A percentile compares a stretch with the other conserved stretches of the same genome.
These are phyloP conservation scores for Sprattus sprattus DNA, from an alignment of 2,113 vertebrate species.

Conservation along the genomic window DNA sequence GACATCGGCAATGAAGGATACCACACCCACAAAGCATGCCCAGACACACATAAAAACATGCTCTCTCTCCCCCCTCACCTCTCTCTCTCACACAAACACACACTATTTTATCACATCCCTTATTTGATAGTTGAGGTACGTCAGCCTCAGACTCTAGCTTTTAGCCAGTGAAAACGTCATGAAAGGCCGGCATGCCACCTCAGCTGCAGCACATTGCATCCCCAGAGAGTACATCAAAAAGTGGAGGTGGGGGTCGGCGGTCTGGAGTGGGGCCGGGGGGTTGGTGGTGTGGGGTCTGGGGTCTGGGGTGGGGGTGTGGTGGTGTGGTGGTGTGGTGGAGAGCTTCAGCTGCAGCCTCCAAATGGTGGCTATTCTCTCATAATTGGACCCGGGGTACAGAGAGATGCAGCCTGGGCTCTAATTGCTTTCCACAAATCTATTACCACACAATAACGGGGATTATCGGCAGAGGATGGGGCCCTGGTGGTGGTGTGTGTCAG, in stretches of 20 bases:
- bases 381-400: slow-evolving; percentile 50
- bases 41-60: not conserved
- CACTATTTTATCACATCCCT: not conserved
- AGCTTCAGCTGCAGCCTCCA: slow-evolving; percentile 43
- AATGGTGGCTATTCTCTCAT: slow-evolving; percentile 59
- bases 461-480: slow-evolving; percentile 37
- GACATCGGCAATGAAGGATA: not conserved
- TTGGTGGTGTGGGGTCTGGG: not conserved
- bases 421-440: slow-evolving; percentile 45
- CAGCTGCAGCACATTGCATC: slow-evolving; percentile 25
- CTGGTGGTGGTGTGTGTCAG: slow-evolving; percentile 31
- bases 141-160: slow-evolving; percentile 22
- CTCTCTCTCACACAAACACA: not conserved
- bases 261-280: not conserved
- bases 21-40: not conserved
- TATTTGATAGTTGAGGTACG: slow-evolving; percentile 6
- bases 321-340: not conserved
- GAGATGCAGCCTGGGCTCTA: slow-evolving; percentile 32
- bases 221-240: slow-evolving; percentile 23
- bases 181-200: slow-evolving; percentile 15
- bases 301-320: slow-evolving; percentile 1
- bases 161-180: slow-evolving; percentile 19
- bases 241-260: slow-evolving; percentile 7
- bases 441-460: slow-evolving; percentile 35
- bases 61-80: not conserved